These are phyloP conservation scores for Lasioglossum morio DNA, from an alignment of 2,888 invertebrate species.

Conservation along the genomic window DNA sequence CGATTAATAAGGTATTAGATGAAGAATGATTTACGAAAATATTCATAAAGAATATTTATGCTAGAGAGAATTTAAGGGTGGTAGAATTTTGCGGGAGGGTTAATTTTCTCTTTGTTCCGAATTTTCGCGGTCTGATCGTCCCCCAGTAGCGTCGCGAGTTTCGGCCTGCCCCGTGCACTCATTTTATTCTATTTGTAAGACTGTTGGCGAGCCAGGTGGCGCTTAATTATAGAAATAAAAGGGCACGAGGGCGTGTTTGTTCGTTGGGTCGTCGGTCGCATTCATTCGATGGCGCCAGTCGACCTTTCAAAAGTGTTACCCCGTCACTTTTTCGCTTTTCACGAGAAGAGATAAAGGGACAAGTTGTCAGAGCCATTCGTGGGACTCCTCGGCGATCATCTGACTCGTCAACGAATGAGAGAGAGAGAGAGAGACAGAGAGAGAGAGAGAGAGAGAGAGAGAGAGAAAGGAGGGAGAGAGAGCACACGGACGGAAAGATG, in stretches of 20 bases:
- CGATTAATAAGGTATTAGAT: background rate
- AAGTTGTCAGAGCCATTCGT: background rate
- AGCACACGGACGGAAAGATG: background rate
- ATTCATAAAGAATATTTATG: background rate
- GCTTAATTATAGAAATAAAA: conserved; percentile 55
- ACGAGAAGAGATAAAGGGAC: background rate
- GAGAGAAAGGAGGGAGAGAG: background rate
- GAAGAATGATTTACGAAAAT: background rate
- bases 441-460: background rate
- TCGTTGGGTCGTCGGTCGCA: conserved; percentile 7
- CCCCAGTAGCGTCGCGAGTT: background rate
- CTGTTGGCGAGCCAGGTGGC: conserved; percentile 27
- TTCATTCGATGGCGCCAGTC: conserved; percentile 32
- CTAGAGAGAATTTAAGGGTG: background rate
- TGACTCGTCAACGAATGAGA: background rate
- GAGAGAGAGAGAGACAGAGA: background rate
- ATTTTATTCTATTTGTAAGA: conserved; percentile 16
- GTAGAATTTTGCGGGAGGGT: background rate
- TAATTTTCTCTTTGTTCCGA: background rate
- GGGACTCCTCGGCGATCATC: background rate
- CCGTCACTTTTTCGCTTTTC: background rate
- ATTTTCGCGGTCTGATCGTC: background rate
- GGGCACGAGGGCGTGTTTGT: conserved; percentile 42
- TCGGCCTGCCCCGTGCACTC: background rate
- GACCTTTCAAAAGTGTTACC: background rate